phyloP scores from a whole-genome alignment of 2,113 vertebrate species.

The Pao palembangensis region DNA sequence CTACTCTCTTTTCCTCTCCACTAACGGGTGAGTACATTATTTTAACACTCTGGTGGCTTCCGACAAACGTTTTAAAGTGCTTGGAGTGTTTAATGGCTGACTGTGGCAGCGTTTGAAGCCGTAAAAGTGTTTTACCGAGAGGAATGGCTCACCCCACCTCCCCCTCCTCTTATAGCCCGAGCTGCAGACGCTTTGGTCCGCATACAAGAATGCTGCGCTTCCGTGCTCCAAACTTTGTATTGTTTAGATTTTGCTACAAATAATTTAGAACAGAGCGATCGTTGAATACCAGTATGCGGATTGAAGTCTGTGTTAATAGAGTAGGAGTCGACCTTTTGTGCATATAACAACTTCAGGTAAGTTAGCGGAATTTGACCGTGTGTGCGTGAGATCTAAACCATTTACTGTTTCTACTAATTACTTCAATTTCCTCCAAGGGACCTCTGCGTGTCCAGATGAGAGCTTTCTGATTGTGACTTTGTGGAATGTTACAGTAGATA shows the following conservation, averaged over 20 bases:
- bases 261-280: too few species aligned
- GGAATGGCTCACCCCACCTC: conserved; percentile 4
- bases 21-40: conserved; percentile 62
- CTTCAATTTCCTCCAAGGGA: too few species aligned
- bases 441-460: not conserved
- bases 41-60: not conserved
- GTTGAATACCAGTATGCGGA: not conserved
- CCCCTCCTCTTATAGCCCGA: conserved; percentile 4
- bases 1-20: conserved; percentile 46
- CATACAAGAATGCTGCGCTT: conserved; percentile 49
- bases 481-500: conserved; percentile 2
- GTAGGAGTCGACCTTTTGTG: not conserved
- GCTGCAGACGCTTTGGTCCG: conserved; percentile 32
- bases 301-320: not conserved
- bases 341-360: conserved; percentile 21
- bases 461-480: conserved; percentile 39
- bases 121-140: conserved; percentile 24
- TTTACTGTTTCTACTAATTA: conserved; percentile 9
- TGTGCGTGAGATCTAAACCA: conserved; percentile 22
- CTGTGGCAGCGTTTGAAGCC: not conserved
- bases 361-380: conserved; percentile 2
- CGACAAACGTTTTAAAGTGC: not conserved
- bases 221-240: conserved; percentile 5
- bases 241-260: not conserved
- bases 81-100: not conserved